Evolutionary conservation across 1,140 invertebrate species (phyloP).

Genomic region (Pseudomyrmex concolor): DNA sequence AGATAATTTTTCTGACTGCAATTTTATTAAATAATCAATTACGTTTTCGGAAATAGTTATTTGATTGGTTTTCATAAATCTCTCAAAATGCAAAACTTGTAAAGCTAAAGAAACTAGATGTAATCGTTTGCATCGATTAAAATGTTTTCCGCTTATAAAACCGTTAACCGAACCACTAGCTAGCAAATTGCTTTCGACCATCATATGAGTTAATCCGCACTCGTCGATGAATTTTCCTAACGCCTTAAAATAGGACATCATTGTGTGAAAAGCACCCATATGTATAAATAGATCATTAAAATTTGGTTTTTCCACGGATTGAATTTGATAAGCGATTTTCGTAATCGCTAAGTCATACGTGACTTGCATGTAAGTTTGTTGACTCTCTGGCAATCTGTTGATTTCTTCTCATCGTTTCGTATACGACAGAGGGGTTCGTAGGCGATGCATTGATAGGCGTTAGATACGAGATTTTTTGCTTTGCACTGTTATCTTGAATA

Average conservation of each 20-base stretch:
- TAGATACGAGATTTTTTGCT: conserved; percentile 64
- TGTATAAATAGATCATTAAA: conserved; percentile 80
- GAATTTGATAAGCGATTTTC: conserved; percentile 35
- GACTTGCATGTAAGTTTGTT: conserved; percentile 75
- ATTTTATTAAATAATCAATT: conserved; percentile 11
- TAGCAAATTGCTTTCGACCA: conserved; percentile 76
- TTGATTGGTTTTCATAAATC: conserved; percentile 14
- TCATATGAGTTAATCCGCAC: conserved; percentile 77
- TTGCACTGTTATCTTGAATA: conserved; percentile 14
- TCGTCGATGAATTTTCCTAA: conserved; percentile 77
- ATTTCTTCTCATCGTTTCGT: conserved; percentile 63
- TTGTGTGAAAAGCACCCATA: conserved; percentile 79
- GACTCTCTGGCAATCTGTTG: conserved; percentile 49
- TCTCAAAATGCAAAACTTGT: conserved; percentile 47
- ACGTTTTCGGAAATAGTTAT: neutral
- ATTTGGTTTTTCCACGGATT: conserved; percentile 65
- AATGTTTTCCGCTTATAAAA: conserved; percentile 75
- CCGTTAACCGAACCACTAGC: conserved; percentile 76
- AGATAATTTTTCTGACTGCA: neutral
- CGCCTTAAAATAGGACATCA: conserved; percentile 80
- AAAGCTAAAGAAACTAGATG: conserved; percentile 75
- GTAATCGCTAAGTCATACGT: conserved; percentile 47
- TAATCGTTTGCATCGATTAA: conserved; percentile 78
- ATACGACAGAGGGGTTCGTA: conserved; percentile 52
- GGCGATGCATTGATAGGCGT: conserved; percentile 69